These are phyloP conservation scores for Cathartes aura DNA, from an alignment of 2,113 vertebrate species.

Conservation along the genomic window DNA sequence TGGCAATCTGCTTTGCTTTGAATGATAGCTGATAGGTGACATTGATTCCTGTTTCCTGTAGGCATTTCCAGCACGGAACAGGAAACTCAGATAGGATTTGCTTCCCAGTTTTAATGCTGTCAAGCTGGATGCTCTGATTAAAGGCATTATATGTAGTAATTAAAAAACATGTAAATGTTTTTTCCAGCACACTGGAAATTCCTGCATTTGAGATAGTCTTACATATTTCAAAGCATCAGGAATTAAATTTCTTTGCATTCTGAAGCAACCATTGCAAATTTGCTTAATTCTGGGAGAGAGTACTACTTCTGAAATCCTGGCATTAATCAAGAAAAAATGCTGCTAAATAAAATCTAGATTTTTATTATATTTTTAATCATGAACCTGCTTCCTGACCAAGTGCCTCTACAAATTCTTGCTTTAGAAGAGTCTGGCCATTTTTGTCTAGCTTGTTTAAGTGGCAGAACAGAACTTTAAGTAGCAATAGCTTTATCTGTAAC, in stretches of 20 bases:
- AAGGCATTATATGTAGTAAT: neutral
- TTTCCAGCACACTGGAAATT: neutral
- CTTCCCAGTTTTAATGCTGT: neutral
- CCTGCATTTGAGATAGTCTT: neutral
- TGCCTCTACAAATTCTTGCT: neutral
- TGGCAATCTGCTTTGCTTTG: neutral
- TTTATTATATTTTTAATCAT: neutral
- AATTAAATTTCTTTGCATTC: neutral
- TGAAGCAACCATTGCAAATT: neutral
- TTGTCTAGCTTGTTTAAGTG: neutral
- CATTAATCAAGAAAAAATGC: neutral
- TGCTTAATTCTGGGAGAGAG: neutral
- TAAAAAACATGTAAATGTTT: neutral
- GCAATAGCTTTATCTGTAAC: neutral
- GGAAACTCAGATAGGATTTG: neutral
- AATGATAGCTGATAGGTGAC: neutral
- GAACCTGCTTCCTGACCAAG: neutral
- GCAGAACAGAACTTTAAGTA: neutral
- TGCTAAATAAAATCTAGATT: neutral
- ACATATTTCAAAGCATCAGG: neutral
- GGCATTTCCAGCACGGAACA: neutral
- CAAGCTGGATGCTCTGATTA: neutral
- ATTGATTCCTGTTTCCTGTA: neutral
- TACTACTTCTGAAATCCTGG: neutral
- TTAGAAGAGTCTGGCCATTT: neutral